Base-by-base conservation (phyloP, 1,140 invertebrate genomes). In the Diorhabda carinulata region DNA sequence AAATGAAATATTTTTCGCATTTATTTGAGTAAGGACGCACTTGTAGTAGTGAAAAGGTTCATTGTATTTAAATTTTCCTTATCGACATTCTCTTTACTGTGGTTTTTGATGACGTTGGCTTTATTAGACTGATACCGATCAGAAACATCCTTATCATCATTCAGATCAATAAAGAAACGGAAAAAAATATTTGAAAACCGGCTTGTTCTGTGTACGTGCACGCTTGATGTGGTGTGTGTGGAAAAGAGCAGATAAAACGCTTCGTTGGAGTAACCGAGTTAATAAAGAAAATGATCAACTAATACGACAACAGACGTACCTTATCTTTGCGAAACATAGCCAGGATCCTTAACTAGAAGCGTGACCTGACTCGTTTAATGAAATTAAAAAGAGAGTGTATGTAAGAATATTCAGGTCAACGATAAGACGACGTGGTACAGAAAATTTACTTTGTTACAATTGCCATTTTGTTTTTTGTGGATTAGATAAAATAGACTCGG, bases 321-420 rank as follows among this genome's bases (percentile, higher is more conserved):
- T 52, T 52, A 52, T 52, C 47, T 52, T 52, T 52, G 47, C 6
- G 47, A n/a, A 52, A 52, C 47, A 52, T 2, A 52, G 47, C 47
- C 47, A 52, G 47, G 6, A n/a, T 52, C 47, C 47, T 52, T 52
- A 6, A n/a, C n/a, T 52, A 52, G 47, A 52, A n/a, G 6, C 47
- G 47, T 52, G 47, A 8, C 6, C 47, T 8, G 47, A 52, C 47
- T 52, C n/a, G n/a, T n/a, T n/a, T 52, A 52, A 52, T 52, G 47
- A n/a, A 52, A 52, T 52, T 52, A 52, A 52, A 52, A 52, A 52
- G n/a, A 52, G 47, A 52, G 47, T 52, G 47, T 8, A n/a, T 52
- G n/a, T 52, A 52, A 52, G 47, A n/a, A 52, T n/a, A 52, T 52
- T n/a, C 47, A n/a, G 47, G 47, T 52, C 47, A 52, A n/a, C 47